Evolutionary conservation across 2,113 vertebrate species (phyloP).

Genomic region (Muntiacus muntjak): DNA sequence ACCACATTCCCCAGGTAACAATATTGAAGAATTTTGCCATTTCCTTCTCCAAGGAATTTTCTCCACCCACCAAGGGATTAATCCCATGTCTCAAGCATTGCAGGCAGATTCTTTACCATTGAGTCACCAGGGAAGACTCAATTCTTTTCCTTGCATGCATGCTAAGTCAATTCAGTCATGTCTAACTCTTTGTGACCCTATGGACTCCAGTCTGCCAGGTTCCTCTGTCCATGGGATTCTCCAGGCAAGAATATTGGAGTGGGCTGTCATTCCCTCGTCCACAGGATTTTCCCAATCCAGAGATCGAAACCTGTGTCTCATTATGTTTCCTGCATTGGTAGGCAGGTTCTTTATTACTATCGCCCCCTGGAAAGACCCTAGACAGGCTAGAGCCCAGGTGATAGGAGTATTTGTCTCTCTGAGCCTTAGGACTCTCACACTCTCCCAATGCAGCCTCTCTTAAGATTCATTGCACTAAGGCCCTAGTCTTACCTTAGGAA

Average conservation of each 20-base stretch:
- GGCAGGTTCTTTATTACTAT: neutral
- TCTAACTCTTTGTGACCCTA: neutral
- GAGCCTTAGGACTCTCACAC: neutral
- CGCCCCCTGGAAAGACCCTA: neutral
- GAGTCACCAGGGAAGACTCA: neutral
- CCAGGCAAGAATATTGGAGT: neutral
- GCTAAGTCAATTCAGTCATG: neutral
- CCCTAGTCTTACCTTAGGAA: neutral
- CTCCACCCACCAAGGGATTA: neutral
- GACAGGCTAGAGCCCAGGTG: neutral
- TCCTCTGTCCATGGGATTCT: neutral
- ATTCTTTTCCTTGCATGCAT: neutral
- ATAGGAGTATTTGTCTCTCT: neutral
- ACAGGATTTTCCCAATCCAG: neutral
- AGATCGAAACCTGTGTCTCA: neutral
- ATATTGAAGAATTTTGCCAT: neutral
- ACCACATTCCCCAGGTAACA: neutral
- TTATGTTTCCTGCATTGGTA: neutral
- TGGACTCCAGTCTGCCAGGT: neutral
- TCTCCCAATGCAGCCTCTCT: neutral
- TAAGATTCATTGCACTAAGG: neutral
- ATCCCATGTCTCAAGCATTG: neutral
- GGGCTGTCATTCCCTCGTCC: neutral
- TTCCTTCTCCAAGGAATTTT: neutral
- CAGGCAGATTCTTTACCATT: neutral